Base-by-base conservation (phyloP, 2,113 vertebrate genomes). In the Corythoichthys haematopterus region DNA sequence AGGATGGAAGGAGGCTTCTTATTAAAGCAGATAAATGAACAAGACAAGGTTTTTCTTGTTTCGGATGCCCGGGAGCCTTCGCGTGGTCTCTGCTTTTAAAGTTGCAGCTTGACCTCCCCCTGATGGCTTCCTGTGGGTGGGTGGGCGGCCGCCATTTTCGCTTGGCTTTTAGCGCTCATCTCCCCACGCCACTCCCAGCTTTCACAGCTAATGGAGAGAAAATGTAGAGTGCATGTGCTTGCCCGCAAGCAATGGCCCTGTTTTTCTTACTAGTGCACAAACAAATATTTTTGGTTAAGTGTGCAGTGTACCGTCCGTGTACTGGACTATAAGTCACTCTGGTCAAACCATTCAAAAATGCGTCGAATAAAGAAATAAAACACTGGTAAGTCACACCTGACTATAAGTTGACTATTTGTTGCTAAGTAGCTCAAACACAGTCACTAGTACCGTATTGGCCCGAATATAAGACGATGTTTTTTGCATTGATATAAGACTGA, bases 171-270 rank as follows among this genome's bases (percentile, higher is more conserved):
- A 77, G 74, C 71, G 78, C 76, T 63, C 70, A 48, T 64, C 51
- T 77, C 58, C 65, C 65, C 59, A 47, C 74, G 48, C 69, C 58
- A 73, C 64, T 72, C 36, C 0, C 15, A 78, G 69, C 70, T 80
- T 69, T 80, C 36, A 65, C 58, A 74, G 64, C 81, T 80, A 84
- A 81, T 83, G 78, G 79, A 84, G 64, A 68, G 73, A 74, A 65
- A 71, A 79, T 69, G 70, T 51, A 43, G 75, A 81, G 65, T 68
- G 72, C 65, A 71, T 66, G 59, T 55, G 57, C 73, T 69, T 63
- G 74, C 65, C 64, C 64, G 60, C 75, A 64, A 65, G 74, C 65
- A 69, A 14, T 53, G 56, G 56, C 38, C 38, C 72, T 56, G 20
- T 65, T 2, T 3, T 66, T 82, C 40, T 37, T 66, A 40, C 38